Evolutionary conservation across 1,140 invertebrate genomes (phyloP), one percentile per base, ranked within the genome.

Genomic region (Goniozus legneri): DNA sequence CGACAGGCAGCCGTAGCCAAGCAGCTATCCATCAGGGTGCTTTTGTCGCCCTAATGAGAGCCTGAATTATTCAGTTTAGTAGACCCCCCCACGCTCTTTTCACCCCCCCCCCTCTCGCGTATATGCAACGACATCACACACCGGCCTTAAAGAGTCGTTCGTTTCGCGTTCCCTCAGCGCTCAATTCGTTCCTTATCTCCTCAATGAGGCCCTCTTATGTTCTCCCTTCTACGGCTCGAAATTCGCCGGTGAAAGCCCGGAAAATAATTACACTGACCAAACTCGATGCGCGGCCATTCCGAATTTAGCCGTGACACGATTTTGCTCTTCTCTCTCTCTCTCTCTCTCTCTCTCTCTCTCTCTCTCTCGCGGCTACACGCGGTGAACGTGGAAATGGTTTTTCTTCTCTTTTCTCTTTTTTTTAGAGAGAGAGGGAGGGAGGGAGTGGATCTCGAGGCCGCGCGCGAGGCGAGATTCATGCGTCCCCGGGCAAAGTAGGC

Each of bases 31-130:
- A 75, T 76, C 73, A 74, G 71, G 69, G 69, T 73, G 73, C 73
- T 77, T 75, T 77, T 77, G 73, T 77, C 73, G 70, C 71, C 71
- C 73, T 77, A 77, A 77, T 77, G 76, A 77, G 75, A 75, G 65
- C 59, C 50, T 77, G 72, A 76, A 77, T 77, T 75, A 77, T 77
- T 77, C 71, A 77, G 58, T 58, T 56, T 62, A 54, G 61, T 58
- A 62, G 65, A 66, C 54, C 53, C 56, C 54, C 50, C 50, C 24
- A 27, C 24, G 4, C 24, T 6, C 10, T 27, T 10, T 27, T 27
- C 24, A 6, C 24, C 24, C 24, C 10, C 24, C 4, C 10, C 24
- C 24, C 10, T 27, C 24, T 27, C 10, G 10, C 24, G 10, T 10
- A 4, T 4, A 27, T 27, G 24, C 24, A n/a, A n/a, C n/a, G n/a